These are phyloP conservation scores for Protodeltote pygarga DNA, from an alignment of 2,888 invertebrate species.

Conservation along the genomic window DNA sequence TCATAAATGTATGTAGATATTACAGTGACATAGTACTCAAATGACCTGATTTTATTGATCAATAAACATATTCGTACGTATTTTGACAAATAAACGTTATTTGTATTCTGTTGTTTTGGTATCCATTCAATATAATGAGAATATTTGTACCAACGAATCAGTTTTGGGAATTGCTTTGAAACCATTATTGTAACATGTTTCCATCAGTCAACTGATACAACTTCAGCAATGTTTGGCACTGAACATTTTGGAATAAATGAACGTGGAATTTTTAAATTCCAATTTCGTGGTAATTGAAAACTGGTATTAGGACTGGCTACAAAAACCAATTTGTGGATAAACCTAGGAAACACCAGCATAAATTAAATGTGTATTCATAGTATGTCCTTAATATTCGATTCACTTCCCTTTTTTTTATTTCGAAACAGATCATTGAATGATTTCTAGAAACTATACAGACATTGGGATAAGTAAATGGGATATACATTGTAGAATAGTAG, in stretches of 20 bases:
- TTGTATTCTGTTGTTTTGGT: too few relatives aligned
- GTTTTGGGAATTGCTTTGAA: conserved; percentile 17
- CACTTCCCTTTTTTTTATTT: conserved; percentile 1
- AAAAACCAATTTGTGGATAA: conserved; percentile 32
- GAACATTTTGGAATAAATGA: conserved; percentile 22
- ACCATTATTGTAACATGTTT: conserved; percentile 5
- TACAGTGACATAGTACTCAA: conserved; percentile 2
- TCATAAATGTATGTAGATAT: too few relatives aligned
- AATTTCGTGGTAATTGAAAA: conserved; percentile 30
- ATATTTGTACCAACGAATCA: conserved; percentile 24
- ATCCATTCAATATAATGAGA: conserved; percentile 14
- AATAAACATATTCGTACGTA: too few relatives aligned
- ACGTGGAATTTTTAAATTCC: conserved; percentile 29
- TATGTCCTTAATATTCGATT: background rate
- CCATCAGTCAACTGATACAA: conserved; percentile 3
- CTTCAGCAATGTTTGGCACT: conserved; percentile 16
- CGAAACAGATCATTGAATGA: conserved; percentile 10
- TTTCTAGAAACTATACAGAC: conserved; percentile 7
- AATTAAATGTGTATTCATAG: conserved; percentile 5
- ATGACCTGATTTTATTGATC: too few relatives aligned
- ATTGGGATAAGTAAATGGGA: conserved; percentile 1
- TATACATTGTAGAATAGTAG: too few relatives aligned
- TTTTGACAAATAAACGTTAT: too few relatives aligned
- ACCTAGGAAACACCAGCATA: conserved; percentile 16
- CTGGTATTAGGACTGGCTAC: conserved; percentile 21